Base-by-base conservation (phyloP, 2,888 invertebrate genomes). In the Atethmia centrago region DNA sequence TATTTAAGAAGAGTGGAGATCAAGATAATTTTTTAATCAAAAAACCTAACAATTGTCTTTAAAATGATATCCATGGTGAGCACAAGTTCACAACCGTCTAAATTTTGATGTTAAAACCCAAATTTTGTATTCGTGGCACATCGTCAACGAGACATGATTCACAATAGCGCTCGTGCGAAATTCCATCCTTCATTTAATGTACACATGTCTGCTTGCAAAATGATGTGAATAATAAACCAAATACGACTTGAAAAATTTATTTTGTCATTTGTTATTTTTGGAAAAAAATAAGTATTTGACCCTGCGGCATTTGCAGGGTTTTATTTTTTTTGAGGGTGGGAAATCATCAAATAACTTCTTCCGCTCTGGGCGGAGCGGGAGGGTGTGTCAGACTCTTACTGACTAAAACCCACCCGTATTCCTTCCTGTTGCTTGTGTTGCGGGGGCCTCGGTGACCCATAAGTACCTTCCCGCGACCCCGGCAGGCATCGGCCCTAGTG, bases 151-250 rank as follows among this genome's bases (percentile, higher is more conserved):
- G 85, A 75, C 74, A 19, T 71, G 84, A 71, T 70, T 84, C 77
- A 73, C 80, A 84, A 82, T 77, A 59, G 64, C 56, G 55, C 75
- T 82, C 79, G 75, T 79, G 75, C 79, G 66, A 79, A 82, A 84
- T 77, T 68, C 85, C 74, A 76, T 70, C 66, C 71, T 69, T 79
- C 75, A 79, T 79, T 71, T 71, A 75, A 79, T 59, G 55, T 75
- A 69, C 83, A 76, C 28, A 72, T 67, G 79, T 75, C 71, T 75
- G 82, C 66, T 70, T 74, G 36, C 65, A 79, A 83, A 83, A 83
- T 83, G 66, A 69, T 28, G 45, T 63, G 81, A 79, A 83, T 82
- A 81, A 63, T 75, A 75, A 79, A 47, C 47, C 3, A 67, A 71
- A 62, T 45, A 49, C 45, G 1, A 64, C 47, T 61, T 31, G 1